Percentiles rank a stretch among this genome's conserved stretches.
These are phyloP conservation scores for Dryocosmus kuriphilus DNA, from an alignment of 2,888 invertebrate genomes.

Conservation along the genomic window DNA sequence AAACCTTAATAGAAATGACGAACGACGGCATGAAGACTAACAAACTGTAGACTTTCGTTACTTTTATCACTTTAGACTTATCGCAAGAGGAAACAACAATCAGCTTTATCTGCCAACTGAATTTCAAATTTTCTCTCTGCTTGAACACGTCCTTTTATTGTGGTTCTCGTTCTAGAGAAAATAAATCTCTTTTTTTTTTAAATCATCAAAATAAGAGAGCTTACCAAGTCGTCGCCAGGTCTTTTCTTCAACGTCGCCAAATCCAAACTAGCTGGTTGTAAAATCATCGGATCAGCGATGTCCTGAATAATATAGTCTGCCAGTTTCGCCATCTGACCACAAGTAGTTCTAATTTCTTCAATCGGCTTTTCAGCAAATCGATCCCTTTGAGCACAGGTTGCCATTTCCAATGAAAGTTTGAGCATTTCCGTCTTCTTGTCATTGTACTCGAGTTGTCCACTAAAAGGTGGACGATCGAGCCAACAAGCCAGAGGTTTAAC, in stretches of 20 bases:
- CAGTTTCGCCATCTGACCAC: slow-evolving; percentile 86
- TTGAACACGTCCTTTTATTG: too few relatives aligned
- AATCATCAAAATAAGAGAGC: background rate
- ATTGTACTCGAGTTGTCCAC: slow-evolving; percentile 84
- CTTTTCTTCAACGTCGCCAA: slow-evolving; percentile 90
- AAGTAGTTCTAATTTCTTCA: slow-evolving; percentile 85
- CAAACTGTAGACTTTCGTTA: background rate
- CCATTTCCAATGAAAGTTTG: slow-evolving; percentile 90
- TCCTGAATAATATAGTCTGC: slow-evolving; percentile 94
- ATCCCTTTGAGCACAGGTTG: slow-evolving; percentile 93
- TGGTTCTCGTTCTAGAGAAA: too few relatives aligned
- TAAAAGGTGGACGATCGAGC: slow-evolving; percentile 87
- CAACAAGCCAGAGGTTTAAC: slow-evolving; percentile 94
- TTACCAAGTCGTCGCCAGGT: slow-evolving; percentile 88
- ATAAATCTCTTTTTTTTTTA: too few relatives aligned
- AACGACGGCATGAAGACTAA: background rate
- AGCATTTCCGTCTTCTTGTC: slow-evolving; percentile 86
- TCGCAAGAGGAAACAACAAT: slow-evolving; percentile 60
- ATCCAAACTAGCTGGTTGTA: slow-evolving; percentile 95
- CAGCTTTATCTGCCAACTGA: slow-evolving; percentile 33
- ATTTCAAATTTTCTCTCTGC: background rate
- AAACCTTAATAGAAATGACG: background rate
- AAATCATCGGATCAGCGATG: slow-evolving; percentile 91
- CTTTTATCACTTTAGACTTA: slow-evolving; percentile 45
- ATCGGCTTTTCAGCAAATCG: slow-evolving; percentile 93